Evolutionary conservation across 2,113 vertebrate genomes (phyloP), one percentile per base, ranked within the genome.

Genomic region (Pteropus alecto): DNA sequence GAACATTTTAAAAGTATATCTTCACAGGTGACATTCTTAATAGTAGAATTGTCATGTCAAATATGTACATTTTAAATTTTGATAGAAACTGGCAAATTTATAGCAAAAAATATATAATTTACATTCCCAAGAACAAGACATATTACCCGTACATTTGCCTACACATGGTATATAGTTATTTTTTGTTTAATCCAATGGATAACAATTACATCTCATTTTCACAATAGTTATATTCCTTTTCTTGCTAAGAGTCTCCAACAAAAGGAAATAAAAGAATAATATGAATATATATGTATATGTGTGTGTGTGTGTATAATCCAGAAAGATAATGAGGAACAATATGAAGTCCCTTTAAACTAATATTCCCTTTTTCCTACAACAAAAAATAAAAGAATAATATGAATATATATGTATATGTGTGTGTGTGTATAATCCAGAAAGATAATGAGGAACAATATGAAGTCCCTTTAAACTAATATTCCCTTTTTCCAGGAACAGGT

Each of bases 261-360:
- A 77, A 91, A 90, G 33, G 7, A n/a, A 9, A 48, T 30, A 48
- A 93, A 78, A 93, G 21, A 76, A 67, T 81, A 77, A 74, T 16
- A 71, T 71, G 7, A 73, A 43, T 21, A 54, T 51, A 82, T 2
- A 48, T 30, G 70, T 0, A 90, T 3, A 90, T 38, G 38, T 38
- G 38, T 38, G 38, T 38, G 38, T 38, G 2, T 38, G 38, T 38
- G 38, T 38, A 3, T 38, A 87, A 2, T 84, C 4, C 10, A 67
- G 81, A 97, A 56, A 96, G 48, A 38, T 18, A 61, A 86, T 18
- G 56, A 26, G 60, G 84, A 46, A 38, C n/a, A 78, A 22, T 83
- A 92, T 71, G 28, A 91, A 2, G 68, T 93, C 33, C 70, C 90
- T 86, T 95, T 68, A 38, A 5, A 97, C 88, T 28, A 96, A 33